Evolutionary conservation across 2,888 invertebrate genomes (phyloP).

Genomic region (Troilus luridus): DNA sequence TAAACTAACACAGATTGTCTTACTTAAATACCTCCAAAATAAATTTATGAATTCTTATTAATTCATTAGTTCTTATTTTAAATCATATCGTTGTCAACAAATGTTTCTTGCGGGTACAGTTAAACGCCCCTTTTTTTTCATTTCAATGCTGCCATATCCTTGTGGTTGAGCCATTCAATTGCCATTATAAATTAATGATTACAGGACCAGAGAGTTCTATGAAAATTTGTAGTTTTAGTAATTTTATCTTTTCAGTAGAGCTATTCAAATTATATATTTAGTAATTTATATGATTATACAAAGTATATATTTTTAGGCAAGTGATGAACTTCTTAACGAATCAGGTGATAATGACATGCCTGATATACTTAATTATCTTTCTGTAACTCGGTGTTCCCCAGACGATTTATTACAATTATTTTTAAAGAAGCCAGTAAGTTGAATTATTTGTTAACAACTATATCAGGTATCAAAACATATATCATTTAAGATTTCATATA

Average conservation of each 20-base stretch:
- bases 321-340: constrained; percentile 10
- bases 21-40: no score
- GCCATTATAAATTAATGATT: background rate
- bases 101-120: no score
- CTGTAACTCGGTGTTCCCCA: background rate
- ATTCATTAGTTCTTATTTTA: no score
- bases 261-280: background rate
- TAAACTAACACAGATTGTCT: no score
- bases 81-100: no score
- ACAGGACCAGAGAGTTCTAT: background rate
- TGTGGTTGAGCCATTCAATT: no score
- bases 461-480: background rate
- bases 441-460: background rate
- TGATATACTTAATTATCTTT: background rate
- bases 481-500: background rate
- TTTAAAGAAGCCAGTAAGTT: constrained; percentile 44
- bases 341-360: background rate
- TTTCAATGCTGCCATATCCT: no score
- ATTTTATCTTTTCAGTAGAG: background rate
- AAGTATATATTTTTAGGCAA: background rate
- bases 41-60: no score
- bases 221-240: background rate
- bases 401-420: background rate
- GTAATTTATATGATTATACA: no score
- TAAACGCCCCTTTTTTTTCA: no score